phyloP scores from a whole-genome alignment of 2,797 vertebrate species.

The Perodicticus potto region DNA sequence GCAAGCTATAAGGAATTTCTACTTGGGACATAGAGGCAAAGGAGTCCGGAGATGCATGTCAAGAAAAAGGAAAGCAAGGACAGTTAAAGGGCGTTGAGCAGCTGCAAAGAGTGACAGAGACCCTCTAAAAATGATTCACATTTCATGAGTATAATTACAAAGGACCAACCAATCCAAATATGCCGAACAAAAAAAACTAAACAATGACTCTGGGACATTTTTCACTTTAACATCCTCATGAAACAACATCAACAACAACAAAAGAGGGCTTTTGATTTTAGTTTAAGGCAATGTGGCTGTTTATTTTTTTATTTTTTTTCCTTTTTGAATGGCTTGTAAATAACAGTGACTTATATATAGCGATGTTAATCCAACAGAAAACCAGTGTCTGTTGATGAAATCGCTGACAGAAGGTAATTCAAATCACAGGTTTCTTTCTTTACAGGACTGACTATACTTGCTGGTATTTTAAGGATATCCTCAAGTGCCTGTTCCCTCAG shows the following conservation, averaged over 20 bases:
- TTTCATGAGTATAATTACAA: not conserved
- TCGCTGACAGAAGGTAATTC: not conserved
- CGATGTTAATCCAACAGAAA: not conserved
- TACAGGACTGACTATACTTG: not conserved
- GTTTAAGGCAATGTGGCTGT: not conserved
- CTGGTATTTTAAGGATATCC: not conserved
- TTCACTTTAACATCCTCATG: not conserved
- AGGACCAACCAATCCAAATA: not conserved
- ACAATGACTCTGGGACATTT: not conserved
- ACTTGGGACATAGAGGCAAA: not conserved
- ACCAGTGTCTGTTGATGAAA: not conserved
- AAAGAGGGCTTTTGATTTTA: not conserved
- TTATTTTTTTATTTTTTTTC: not conserved
- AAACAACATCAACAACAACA: not conserved
- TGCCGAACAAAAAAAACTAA: not conserved
- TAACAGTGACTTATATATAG: not conserved
- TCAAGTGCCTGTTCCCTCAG: not conserved
- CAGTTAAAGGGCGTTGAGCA: not conserved
- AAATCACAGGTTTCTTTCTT: not conserved
- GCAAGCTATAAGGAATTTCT: not conserved
- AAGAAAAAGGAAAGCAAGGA: not conserved
- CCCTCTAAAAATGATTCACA: not conserved
- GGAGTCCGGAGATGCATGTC: not conserved
- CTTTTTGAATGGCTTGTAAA: not conserved
- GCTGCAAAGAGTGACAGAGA: not conserved